Conservation (phyloP, 30 jellyfish, hydroid and myxozoan species). For the Pelagia noctiluca region DNA sequence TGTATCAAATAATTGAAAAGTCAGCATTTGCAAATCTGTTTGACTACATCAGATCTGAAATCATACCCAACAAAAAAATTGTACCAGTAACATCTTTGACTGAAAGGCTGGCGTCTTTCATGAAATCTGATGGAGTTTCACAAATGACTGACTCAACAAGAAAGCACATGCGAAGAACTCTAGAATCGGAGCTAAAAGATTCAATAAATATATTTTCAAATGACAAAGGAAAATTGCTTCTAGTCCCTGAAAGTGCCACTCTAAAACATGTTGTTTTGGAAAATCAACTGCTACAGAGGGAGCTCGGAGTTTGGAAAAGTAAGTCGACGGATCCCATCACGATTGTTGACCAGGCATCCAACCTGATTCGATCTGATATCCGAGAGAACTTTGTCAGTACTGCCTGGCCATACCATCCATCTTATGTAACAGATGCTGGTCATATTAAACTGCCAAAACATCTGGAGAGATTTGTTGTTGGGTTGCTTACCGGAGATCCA, state of each 20-base stretch:
- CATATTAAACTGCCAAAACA: background rate
- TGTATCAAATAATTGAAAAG: slow-evolving; percentile 11
- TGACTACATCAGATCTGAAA: background rate
- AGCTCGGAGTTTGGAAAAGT: slow-evolving; percentile 8
- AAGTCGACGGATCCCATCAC: slow-evolving; percentile 15
- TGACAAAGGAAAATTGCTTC: slow-evolving; percentile 20
- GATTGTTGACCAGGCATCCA: slow-evolving; percentile 4
- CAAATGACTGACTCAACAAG: slow-evolving; percentile 15
- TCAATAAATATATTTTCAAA: background rate
- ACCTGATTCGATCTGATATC: background rate
- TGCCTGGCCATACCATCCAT: slow-evolving; percentile 13
- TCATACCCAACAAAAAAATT: slow-evolving; percentile 1
- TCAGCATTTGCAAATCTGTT: slow-evolving; percentile 14
- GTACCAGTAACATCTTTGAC: slow-evolving; percentile 7
- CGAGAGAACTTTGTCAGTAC: slow-evolving; percentile 9
- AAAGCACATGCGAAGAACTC: slow-evolving; percentile 7
- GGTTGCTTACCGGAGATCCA: background rate
- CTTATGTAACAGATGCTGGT: slow-evolving; percentile 8
- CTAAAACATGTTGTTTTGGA: slow-evolving; percentile 5
- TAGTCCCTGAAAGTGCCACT: slow-evolving; percentile 9
- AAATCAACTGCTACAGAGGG: slow-evolving; percentile 6
- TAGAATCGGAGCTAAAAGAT: slow-evolving; percentile 5
- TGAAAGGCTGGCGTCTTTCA: slow-evolving; percentile 1
- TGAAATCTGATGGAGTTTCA: slow-evolving; percentile 10
- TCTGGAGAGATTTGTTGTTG: slow-evolving; percentile 8